Evolutionary conservation across 92 coral and sea anemone genomes (phyloP).

Genomic region (Epizoanthus fatuus): DNA sequence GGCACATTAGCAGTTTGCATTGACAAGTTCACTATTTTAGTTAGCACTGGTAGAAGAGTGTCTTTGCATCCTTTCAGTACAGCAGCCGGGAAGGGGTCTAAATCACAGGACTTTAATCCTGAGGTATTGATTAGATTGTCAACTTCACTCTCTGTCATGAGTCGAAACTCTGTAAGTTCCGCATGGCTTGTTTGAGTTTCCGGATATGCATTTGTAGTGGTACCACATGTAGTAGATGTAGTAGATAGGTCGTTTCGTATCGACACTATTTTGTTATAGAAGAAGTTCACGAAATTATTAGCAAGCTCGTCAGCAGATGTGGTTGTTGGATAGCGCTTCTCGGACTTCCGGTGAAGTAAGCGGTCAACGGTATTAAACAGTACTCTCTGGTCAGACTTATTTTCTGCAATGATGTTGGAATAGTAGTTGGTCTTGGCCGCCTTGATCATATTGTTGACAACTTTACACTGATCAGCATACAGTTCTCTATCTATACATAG

Average conservation of each 20-base stretch:
- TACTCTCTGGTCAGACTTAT: conserved; percentile 43
- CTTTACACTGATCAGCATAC: conserved; percentile 6
- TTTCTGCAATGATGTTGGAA: conserved; percentile 51
- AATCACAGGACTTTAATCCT: conserved; percentile 5
- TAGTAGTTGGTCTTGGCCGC: conserved; percentile 44
- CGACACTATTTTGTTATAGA: conserved; percentile 22
- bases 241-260: conserved; percentile 44
- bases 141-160: conserved; percentile 44
- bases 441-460: conserved; percentile 25
- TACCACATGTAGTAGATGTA: conserved; percentile 8
- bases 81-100: not conserved
- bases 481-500: conserved; percentile 10
- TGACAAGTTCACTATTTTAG: conserved; percentile 50
- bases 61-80: conserved; percentile 24
- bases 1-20: conserved; percentile 59
- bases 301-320: conserved; percentile 51
- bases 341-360: conserved; percentile 48
- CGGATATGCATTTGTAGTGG: conserved; percentile 30
- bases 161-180: conserved; percentile 41
- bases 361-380: conserved; percentile 43
- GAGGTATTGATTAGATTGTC: conserved; percentile 36
- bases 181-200: conserved; percentile 26
- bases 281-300: conserved; percentile 65
- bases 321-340: conserved; percentile 60
- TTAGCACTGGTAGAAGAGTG: conserved; percentile 10